Conservation (phyloP, 2,888 invertebrate species). For the Athrips mouffetella region DNA sequence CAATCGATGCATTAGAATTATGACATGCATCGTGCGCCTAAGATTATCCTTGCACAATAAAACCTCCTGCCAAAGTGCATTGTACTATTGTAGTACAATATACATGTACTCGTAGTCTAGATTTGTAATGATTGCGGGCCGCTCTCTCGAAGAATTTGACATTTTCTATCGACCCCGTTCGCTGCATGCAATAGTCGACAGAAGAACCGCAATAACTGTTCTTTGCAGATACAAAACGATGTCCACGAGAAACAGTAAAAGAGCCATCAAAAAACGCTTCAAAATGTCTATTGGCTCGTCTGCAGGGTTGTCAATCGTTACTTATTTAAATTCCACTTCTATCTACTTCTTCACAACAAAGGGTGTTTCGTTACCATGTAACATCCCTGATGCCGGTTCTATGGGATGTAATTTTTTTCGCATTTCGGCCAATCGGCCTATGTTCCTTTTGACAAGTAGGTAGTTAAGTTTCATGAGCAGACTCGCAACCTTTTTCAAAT, state of each 20-base stretch:
- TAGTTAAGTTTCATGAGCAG: too few species aligned
- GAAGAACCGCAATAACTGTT: constrained; percentile 5
- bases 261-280: background rate
- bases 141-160: constrained; percentile 1
- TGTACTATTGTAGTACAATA: background rate
- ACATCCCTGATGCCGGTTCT: too few species aligned
- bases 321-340: too few species aligned
- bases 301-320: background rate
- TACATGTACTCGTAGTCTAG: background rate
- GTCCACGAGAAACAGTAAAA: constrained; percentile 9
- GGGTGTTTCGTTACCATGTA: too few species aligned
- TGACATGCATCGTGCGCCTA: background rate
- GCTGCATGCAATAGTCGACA: background rate
- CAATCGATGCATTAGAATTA: too few species aligned
- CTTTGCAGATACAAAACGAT: constrained; percentile 8
- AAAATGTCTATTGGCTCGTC: background rate
- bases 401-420: too few species aligned
- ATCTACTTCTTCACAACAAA: too few species aligned
- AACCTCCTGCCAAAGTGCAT: background rate
- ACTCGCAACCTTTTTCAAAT: too few species aligned
- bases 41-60: background rate
- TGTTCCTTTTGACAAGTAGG: too few species aligned
- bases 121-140: background rate
- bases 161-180: constrained; percentile 1
- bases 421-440: too few species aligned